phyloP scores from a whole-genome alignment of 1,140 invertebrate species.

The Cotesia chilonis region DNA sequence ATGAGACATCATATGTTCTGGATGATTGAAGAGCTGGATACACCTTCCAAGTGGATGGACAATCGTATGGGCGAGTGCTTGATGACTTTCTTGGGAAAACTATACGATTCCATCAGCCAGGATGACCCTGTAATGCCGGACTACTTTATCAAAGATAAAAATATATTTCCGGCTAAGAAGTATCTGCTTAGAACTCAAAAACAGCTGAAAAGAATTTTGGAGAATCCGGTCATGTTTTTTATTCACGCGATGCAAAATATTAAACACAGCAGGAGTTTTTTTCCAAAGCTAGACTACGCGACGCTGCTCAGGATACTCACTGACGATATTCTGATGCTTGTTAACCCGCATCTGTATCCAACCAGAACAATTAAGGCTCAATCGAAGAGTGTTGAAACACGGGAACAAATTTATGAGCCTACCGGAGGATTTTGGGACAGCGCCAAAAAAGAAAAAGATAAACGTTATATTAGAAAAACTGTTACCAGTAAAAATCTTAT shows the following conservation, averaged over 20 bases:
- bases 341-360: conserved; percentile 52
- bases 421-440: conserved; percentile 61
- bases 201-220: conserved; percentile 72
- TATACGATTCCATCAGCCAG: conserved; percentile 66
- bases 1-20: conserved; percentile 81
- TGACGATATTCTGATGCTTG: conserved; percentile 47
- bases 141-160: conserved; percentile 77
- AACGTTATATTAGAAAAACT: conserved; percentile 38
- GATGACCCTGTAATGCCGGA: conserved; percentile 71
- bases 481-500: conserved; percentile 49
- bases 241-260: conserved; percentile 74
- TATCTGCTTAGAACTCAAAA: conserved; percentile 72
- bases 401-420: background rate
- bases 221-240: conserved; percentile 76
- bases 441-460: conserved; percentile 57
- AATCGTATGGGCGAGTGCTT: conserved; percentile 74
- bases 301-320: conserved; percentile 72
- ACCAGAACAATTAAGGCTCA: background rate
- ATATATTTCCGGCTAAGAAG: conserved; percentile 76
- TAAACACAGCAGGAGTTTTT: conserved; percentile 71
- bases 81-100: conserved; percentile 68
- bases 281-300: conserved; percentile 72
- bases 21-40: conserved; percentile 74
- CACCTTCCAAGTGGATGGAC: conserved; percentile 75
- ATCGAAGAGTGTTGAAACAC: background rate